Conservation (phyloP, 2,113 vertebrate species). For the Leucopsar rothschildi region DNA sequence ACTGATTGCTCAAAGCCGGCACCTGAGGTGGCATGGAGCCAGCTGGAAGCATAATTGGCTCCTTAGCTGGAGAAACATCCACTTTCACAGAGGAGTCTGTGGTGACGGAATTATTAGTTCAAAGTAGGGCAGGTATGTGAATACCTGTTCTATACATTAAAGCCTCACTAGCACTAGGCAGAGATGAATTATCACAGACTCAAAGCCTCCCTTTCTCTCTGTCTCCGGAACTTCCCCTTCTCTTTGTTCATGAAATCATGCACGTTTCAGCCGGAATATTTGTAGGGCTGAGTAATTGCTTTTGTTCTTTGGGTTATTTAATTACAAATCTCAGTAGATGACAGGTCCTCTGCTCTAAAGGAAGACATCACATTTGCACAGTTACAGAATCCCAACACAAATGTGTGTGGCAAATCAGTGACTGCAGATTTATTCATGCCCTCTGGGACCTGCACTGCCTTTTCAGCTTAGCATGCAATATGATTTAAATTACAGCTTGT, state of each 20-base stretch:
- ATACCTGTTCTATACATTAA: slow-evolving; percentile 50
- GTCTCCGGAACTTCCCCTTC: slow-evolving; percentile 36
- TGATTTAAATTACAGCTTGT: slow-evolving; percentile 66
- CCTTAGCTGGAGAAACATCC: slow-evolving; percentile 15
- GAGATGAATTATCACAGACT: slow-evolving; percentile 9
- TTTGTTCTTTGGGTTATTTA: slow-evolving; percentile 58
- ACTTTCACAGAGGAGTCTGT: not conserved
- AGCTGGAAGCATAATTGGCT: slow-evolving; percentile 53
- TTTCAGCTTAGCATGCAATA: slow-evolving; percentile 59
- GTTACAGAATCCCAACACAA: slow-evolving; percentile 55
- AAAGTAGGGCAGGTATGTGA: slow-evolving; percentile 43
- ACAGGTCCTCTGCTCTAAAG: slow-evolving; percentile 35
- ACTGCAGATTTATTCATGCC: slow-evolving; percentile 57
- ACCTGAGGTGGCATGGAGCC: slow-evolving; percentile 34
- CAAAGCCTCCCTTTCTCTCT: slow-evolving; percentile 6
- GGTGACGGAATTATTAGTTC: slow-evolving; percentile 1
- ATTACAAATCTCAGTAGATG: slow-evolving; percentile 57
- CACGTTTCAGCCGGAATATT: slow-evolving; percentile 32
- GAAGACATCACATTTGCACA: slow-evolving; percentile 48
- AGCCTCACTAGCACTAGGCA: not conserved
- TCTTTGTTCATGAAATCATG: slow-evolving; percentile 18
- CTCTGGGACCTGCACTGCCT: slow-evolving; percentile 41
- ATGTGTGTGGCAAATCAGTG: slow-evolving; percentile 49
- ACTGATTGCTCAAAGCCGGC: slow-evolving; percentile 54
- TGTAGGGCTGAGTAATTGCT: slow-evolving; percentile 46